A percentile compares a stretch with the other conserved stretches of the same genome.
Conservation (phyloP, 2,113 vertebrate species). For the Bos javanicus region DNA sequence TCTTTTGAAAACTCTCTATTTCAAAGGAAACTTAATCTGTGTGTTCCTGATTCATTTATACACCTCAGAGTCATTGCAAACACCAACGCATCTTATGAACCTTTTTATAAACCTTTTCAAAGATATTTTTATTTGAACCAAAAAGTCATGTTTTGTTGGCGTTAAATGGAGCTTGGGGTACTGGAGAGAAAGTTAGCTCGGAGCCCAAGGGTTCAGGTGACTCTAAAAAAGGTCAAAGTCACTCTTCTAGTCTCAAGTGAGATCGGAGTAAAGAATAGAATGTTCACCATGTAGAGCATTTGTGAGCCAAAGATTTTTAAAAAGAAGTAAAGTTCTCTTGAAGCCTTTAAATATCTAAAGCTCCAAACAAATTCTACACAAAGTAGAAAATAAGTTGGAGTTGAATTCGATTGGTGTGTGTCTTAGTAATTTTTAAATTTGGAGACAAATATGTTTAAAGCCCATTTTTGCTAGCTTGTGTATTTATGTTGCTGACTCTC, state of each 20-base stretch:
- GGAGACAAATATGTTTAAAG: background rate
- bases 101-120: conserved; percentile 47
- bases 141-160: conserved; percentile 4
- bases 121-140: conserved; percentile 36
- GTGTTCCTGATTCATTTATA: conserved; percentile 34
- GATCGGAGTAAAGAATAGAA: conserved; percentile 15
- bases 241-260: conserved; percentile 23
- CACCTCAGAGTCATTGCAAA: conserved; percentile 33
- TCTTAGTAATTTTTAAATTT: background rate
- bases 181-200: background rate
- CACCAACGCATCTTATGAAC: background rate
- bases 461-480: background rate
- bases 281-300: background rate
- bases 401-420: background rate
- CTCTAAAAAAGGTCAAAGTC: conserved; percentile 15
- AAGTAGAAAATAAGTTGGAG: background rate
- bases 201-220: conserved; percentile 11
- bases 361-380: background rate
- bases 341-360: background rate
- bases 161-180: conserved; percentile 4
- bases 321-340: background rate
- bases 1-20: conserved; percentile 1
- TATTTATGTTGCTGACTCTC: background rate
- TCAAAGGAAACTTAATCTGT: conserved; percentile 32
- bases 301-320: background rate